Evolutionary conservation across 2,113 vertebrate species (phyloP).

Genomic region (Lates calcarifer): DNA sequence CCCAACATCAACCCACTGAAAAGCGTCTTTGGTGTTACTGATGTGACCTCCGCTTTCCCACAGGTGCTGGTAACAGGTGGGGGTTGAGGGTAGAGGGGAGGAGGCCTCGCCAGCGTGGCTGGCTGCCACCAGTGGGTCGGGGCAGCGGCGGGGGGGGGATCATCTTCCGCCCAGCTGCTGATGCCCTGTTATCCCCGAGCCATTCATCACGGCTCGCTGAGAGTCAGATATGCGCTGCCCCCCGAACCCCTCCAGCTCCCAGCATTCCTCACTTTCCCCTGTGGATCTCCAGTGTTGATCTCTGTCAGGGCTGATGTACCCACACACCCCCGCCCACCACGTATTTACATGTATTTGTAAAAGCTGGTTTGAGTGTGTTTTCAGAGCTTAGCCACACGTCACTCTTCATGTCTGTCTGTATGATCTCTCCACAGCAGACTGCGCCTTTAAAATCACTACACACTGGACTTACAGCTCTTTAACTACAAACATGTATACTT

Average conservation of each 20-base stretch:
- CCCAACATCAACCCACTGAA: neutral
- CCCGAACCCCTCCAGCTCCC: slow-evolving; percentile 16
- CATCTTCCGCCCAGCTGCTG: slow-evolving; percentile 80
- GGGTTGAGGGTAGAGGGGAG: neutral
- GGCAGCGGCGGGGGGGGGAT: slow-evolving; percentile 52
- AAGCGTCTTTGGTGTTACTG: neutral
- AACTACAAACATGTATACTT: neutral
- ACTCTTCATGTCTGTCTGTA: neutral
- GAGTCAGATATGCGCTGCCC: slow-evolving; percentile 70
- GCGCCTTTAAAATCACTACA: neutral
- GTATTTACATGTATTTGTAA: slow-evolving; percentile 25
- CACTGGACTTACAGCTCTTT: neutral
- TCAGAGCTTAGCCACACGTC: slow-evolving; percentile 8
- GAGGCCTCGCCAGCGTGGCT: slow-evolving; percentile 29
- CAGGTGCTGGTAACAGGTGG: slow-evolving; percentile 69
- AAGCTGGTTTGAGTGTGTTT: slow-evolving; percentile 41
- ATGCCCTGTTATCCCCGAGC: slow-evolving; percentile 70
- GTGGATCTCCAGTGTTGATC: slow-evolving; percentile 45
- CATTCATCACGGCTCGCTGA: slow-evolving; percentile 79
- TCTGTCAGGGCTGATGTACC: slow-evolving; percentile 48
- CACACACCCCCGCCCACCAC: slow-evolving; percentile 37
- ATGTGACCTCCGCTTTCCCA: slow-evolving; percentile 56
- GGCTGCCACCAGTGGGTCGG: slow-evolving; percentile 40
- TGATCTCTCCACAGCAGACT: neutral
- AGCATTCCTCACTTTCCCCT: slow-evolving; percentile 67